Base-by-base conservation (phyloP, 2,888 invertebrate species). In the Luperina nickerlii region DNA sequence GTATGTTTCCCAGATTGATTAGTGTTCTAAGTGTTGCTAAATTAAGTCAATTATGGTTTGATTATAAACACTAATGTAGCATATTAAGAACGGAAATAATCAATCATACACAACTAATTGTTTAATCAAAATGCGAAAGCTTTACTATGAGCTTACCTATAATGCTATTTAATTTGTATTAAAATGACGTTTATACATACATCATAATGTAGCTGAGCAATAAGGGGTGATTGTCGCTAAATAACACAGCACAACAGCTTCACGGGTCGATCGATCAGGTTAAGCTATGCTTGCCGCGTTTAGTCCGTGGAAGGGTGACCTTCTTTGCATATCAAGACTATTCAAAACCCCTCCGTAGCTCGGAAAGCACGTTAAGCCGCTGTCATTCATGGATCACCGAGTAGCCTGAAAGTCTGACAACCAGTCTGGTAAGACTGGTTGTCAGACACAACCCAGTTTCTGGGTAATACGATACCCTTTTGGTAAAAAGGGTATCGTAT, bases 1-100 rank as follows among this genome's bases (percentile, higher is more conserved):
- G 42, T 4, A 20, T 20, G 1, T 54, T 54, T 60, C 45, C n/a
- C 18, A 76, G 15, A 68, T 38, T 32, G 6, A 13, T 78, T 1
- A 8, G 15, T 60, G 15, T 11, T 63, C 38, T 38, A 18, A 27
- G 27, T 67, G n/a, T 71, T 2, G 38, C n/a, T 20, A 57, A 62
- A 60, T 54, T n/a, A 54, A 15, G 24, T 20, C 20, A 32, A 80
- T 71, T 71, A 48, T 65, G 0, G 0, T 48, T 62, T 15, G 24
- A 72, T 72, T 68, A n/a, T 51, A 27, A 63, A 82, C 63, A 85
- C 72, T 57, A 72, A 81, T 62, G 2, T 27, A 80, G 51, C n/a
- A 15, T 60, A 81, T 72, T 63, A 72, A 80, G 62, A 80, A 85
- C 85, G 81, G 62, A 80, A 72, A 24, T 72, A 85, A 85, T 81